Evolutionary conservation across 2,888 invertebrate genomes (phyloP).

Genomic region (Cremastinae sp.): DNA sequence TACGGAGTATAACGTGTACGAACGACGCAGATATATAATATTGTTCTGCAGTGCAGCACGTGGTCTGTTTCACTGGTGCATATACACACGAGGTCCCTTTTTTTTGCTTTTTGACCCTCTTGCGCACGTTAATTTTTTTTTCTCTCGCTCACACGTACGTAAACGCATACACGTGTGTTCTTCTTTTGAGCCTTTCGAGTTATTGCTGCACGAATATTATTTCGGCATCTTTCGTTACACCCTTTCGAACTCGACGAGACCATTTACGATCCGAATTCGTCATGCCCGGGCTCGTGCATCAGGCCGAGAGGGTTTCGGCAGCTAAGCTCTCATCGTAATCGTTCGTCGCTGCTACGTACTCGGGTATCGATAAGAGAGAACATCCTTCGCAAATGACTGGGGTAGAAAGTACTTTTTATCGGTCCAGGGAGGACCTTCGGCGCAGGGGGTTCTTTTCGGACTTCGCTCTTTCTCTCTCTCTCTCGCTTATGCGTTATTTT

Average conservation of each 20-base stretch:
- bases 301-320: background rate
- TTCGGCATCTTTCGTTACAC: constrained; percentile 39
- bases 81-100: constrained; percentile 34
- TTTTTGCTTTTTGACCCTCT: constrained; percentile 50
- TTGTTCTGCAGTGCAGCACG: constrained; percentile 20
- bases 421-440: constrained; percentile 29
- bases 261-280: constrained; percentile 49
- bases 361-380: constrained; percentile 53
- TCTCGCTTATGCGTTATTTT: too few species aligned
- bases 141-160: constrained; percentile 12
- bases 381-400: constrained; percentile 20
- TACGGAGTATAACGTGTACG: background rate
- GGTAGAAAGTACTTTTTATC: constrained; percentile 52
- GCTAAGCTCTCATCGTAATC: constrained; percentile 38
- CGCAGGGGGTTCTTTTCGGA: constrained; percentile 18
- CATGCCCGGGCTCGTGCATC: constrained; percentile 40
- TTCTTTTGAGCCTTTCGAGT: constrained; percentile 18
- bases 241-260: constrained; percentile 41
- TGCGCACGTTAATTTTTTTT: constrained; percentile 30
- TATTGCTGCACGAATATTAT: constrained; percentile 17
- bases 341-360: constrained; percentile 35
- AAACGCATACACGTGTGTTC: too few species aligned
- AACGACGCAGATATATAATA: background rate
- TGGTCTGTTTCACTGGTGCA: constrained; percentile 29
- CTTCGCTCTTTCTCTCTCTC: too few species aligned